These are phyloP conservation scores for Lydus trimaculatus DNA, from an alignment of 2,888 invertebrate genomes.

Conservation along the genomic window DNA sequence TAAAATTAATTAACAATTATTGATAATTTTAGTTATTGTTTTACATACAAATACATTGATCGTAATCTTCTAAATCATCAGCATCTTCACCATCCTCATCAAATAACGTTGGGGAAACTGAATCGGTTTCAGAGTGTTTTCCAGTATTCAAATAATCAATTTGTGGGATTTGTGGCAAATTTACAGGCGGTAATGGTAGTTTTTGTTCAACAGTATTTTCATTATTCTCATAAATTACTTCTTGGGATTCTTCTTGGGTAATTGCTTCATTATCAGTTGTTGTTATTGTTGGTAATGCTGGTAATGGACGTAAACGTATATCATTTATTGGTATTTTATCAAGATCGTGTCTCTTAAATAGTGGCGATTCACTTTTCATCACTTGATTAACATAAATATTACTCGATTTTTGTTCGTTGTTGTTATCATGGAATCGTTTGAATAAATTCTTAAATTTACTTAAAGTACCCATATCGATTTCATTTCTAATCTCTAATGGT, in stretches of 20 bases:
- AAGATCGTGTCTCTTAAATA: neutral
- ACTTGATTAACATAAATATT: neutral
- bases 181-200: conserved; percentile 20
- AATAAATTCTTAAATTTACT: neutral
- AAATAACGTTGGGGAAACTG: neutral
- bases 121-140: neutral
- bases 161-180: conserved; percentile 6
- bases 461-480: neutral
- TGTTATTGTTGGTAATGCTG: neutral
- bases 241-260: neutral
- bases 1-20: neutral
- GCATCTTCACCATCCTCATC: neutral
- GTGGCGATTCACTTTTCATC: neutral
- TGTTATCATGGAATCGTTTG: neutral
- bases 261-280: neutral
- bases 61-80: conserved; percentile 17
- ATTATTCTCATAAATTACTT: neutral
- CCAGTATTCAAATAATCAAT: neutral
- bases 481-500: no score
- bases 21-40: neutral
- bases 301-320: conserved; percentile 1
- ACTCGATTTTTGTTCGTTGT: neutral
- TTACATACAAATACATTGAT: conserved; percentile 15
- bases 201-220: neutral
- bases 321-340: neutral